Base-by-base conservation (phyloP, 2,113 vertebrate genomes). In the Phalacrocorax brasilianus region DNA sequence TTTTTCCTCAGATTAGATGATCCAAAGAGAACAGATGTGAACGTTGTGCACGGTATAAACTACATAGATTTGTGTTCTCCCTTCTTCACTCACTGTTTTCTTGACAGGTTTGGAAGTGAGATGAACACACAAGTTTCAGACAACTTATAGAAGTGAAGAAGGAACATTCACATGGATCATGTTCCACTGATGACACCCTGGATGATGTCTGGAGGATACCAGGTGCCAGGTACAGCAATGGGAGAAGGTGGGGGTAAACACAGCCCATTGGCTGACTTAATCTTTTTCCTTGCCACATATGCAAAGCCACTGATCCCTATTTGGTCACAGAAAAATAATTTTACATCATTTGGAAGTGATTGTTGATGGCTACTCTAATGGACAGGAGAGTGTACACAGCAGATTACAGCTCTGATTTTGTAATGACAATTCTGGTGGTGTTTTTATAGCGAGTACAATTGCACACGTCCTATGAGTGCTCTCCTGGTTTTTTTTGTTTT, bases 251-350 rank as follows among this genome's bases (percentile, higher is more conserved):
- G 20, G 80, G 44, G 15, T 30, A 65, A 83, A 79, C 26, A 32
- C 12, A 68, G 15, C 12, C n/a, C 3, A 0, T 22, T 56, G 40
- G 2, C 12, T 85, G 66, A 4, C 26, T 82, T 79, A 2, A 8
- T 85, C 65, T 75, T 63, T 11, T 70, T 81, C 12, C 63, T 62
- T 81, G 63, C 20, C 35, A 65, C 33, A 85, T 8, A 3, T 6
- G 7, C 32, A 78, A 42, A 91, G 26, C 17, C 44, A 20, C n/a
- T 3, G 8, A 32, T 45, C 15, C 23, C 12, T 56, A 5, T 38
- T 59, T 91, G 33, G 33, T 75, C 44, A 58, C 4, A 4, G 14
- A 14, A 65, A 20, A n/a, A 26, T 6, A 22, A 19, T 89, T 56
- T 59, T 47, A 56, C 3, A 0, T 40, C 14, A 11, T 76, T 79